phyloP scores from a whole-genome alignment of 2,113 vertebrate species.

The Protomyctophum bolini region DNA sequence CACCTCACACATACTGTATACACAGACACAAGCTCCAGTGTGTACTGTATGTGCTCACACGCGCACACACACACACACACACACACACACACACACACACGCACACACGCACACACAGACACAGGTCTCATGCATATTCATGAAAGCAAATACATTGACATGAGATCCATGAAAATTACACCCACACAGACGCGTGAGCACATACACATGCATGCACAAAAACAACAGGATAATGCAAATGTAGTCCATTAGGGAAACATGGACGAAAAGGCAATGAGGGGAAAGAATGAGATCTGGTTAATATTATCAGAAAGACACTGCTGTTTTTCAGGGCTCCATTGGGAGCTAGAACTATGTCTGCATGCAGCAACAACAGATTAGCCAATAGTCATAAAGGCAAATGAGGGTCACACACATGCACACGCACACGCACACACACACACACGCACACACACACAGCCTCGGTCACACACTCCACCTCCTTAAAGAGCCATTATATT shows the following conservation, averaged over 20 bases:
- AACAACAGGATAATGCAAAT: background rate
- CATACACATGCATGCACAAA: background rate
- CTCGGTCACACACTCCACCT: background rate
- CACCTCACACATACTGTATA: background rate
- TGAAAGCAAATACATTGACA: too few relatives aligned
- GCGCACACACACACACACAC: background rate
- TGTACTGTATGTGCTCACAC: background rate
- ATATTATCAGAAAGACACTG: slow-evolving; percentile 18
- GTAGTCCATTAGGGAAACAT: slow-evolving; percentile 20
- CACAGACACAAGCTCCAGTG: background rate
- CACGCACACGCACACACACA: slow-evolving; percentile 24
- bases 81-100: background rate
- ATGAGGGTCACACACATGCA: slow-evolving; percentile 8
- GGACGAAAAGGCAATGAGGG: slow-evolving; percentile 29
- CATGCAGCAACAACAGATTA: slow-evolving; percentile 39
- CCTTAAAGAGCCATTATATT: slow-evolving; percentile 24
- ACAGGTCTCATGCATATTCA: too few relatives aligned
- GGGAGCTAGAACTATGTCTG: slow-evolving; percentile 18
- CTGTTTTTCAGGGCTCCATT: slow-evolving; percentile 33
- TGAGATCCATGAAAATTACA: too few relatives aligned
- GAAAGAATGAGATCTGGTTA: slow-evolving; percentile 31
- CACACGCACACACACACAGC: slow-evolving; percentile 18
- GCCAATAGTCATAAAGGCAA: slow-evolving; percentile 26
- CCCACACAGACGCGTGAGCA: too few relatives aligned
- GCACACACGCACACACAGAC: too few relatives aligned